Evolutionary conservation across 2,797 vertebrate species (phyloP).

Genomic region (Erethizon dorsatum): DNA sequence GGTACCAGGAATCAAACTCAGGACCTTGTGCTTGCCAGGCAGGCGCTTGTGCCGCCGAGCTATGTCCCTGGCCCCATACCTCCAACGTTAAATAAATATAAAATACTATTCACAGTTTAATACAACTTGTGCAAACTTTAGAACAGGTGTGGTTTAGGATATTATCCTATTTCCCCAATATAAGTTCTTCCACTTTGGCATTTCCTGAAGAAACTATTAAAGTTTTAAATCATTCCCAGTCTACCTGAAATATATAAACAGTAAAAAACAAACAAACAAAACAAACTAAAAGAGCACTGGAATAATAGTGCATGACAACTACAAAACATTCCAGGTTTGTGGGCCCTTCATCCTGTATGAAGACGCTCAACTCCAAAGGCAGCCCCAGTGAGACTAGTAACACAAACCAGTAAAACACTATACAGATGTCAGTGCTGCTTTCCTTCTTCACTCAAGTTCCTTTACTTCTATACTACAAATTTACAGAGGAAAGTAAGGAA

Average conservation of each 20-base stretch:
- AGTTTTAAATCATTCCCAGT: slow-evolving; percentile 46
- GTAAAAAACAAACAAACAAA: background rate
- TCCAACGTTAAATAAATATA: background rate
- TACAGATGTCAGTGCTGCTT: background rate
- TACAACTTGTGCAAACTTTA: background rate
- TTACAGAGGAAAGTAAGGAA: slow-evolving; percentile 5
- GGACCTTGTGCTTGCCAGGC: too few species aligned
- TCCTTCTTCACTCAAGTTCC: slow-evolving; percentile 26
- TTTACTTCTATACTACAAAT: slow-evolving; percentile 19
- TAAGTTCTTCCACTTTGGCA: slow-evolving; percentile 17
- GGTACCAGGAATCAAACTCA: too few species aligned
- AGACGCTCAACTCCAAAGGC: slow-evolving; percentile 22
- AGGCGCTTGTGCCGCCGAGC: too few species aligned
- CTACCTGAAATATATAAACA: slow-evolving; percentile 51
- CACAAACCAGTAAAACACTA: background rate
- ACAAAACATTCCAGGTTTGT: background rate
- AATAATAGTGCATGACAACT: slow-evolving; percentile 20
- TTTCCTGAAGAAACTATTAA: background rate
- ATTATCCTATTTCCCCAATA: background rate
- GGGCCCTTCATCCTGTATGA: background rate
- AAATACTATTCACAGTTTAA: slow-evolving; percentile 29
- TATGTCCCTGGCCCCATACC: too few species aligned
- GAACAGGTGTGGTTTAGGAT: slow-evolving; percentile 40
- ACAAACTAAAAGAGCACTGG: background rate
- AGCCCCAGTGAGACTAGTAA: slow-evolving; percentile 5